A percentile compares a stretch with the other conserved stretches of the same genome.
phyloP scores from a whole-genome alignment of 2,113 vertebrate species.

The Chloropsis cyanopogon region DNA sequence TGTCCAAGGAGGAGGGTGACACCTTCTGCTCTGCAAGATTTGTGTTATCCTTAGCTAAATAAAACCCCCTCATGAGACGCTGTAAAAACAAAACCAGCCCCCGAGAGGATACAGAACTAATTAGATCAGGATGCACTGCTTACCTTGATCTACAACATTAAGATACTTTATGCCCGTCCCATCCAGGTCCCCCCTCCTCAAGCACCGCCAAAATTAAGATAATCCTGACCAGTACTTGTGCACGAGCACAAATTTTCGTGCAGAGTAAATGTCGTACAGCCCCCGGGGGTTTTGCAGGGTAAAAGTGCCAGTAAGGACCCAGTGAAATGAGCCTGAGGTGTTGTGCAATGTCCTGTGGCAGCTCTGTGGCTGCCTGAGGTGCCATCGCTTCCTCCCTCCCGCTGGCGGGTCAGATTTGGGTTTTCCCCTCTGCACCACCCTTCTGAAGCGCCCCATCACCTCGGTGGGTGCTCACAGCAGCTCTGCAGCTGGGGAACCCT shows the following conservation, averaged over 20 bases:
- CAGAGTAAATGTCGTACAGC: not conserved
- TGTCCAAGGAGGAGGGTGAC: not conserved
- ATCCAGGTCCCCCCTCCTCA: not conserved
- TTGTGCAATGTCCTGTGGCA: not conserved
- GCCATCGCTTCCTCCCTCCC: not conserved
- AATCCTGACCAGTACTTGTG: not conserved
- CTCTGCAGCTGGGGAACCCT: not conserved
- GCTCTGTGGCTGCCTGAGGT: not conserved
- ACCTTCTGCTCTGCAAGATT: not conserved
- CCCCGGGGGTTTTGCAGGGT: not conserved
- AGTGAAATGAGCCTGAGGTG: not conserved
- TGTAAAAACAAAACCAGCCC: not conserved
- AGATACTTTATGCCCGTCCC: not conserved
- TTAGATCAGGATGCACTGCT: not conserved
- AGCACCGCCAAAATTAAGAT: not conserved
- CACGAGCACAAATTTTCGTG: not conserved
- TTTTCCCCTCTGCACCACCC: not conserved
- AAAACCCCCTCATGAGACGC: not conserved
- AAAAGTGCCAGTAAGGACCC: not conserved
- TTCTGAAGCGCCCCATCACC: not conserved
- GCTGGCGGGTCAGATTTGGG: not conserved
- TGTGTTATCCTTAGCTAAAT: conserved; percentile 36
- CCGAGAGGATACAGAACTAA: not conserved
- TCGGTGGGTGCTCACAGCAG: not conserved
- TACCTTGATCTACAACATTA: not conserved